These are phyloP conservation scores for Syrrhaptes paradoxus DNA, from an alignment of 2,113 vertebrate species.

Conservation along the genomic window DNA sequence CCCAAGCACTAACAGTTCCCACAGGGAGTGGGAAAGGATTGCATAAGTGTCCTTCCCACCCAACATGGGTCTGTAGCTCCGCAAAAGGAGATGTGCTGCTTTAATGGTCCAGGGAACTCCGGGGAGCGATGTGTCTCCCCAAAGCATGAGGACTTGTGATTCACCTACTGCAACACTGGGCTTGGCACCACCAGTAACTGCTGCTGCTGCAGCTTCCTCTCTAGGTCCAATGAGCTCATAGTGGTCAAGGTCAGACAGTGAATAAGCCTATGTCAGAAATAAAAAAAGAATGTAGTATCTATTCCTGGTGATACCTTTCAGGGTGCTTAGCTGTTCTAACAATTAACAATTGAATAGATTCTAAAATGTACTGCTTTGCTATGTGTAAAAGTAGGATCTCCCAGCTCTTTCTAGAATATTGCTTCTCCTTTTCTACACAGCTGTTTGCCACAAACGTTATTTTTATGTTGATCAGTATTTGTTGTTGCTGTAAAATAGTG, in stretches of 20 bases:
- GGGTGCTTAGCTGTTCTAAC: background rate
- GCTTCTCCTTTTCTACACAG: conserved; percentile 27
- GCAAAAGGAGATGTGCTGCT: background rate
- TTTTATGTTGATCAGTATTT: conserved; percentile 37
- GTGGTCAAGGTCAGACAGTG: background rate
- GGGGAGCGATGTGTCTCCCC: rapidly evolving
- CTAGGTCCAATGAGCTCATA: background rate
- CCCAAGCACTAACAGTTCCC: background rate
- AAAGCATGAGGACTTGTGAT: background rate
- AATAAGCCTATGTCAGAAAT: background rate
- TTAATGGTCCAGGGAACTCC: background rate
- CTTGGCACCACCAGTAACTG: background rate
- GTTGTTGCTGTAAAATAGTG: conserved; percentile 1
- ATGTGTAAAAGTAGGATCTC: background rate
- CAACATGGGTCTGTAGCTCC: background rate
- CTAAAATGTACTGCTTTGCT: background rate
- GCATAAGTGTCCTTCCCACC: background rate
- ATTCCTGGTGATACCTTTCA: background rate
- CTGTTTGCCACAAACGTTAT: conserved; percentile 5
- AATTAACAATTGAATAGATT: background rate
- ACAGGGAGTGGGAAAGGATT: background rate
- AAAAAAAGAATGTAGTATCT: background rate
- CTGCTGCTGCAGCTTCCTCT: background rate
- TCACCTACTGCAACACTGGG: background rate
- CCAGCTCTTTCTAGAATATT: background rate